Base-by-base conservation (phyloP, 2,797 vertebrate genomes). In the Corythornis leucogaster region DNA sequence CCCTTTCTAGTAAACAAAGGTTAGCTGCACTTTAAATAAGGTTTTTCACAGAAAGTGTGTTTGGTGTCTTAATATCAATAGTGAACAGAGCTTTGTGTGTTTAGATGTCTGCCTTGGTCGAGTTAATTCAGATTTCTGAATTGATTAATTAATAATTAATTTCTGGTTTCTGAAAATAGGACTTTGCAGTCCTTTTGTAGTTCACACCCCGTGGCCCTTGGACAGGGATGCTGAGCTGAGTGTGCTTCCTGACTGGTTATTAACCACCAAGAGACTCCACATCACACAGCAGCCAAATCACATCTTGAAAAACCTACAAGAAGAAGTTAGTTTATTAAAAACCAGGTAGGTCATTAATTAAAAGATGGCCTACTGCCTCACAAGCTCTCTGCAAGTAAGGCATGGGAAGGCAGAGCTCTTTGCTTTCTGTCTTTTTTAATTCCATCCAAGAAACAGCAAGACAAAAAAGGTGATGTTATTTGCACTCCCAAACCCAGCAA, bases 91-190 rank as follows among this genome's bases (percentile, higher is more conserved):
- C 24, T 54, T 54, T 80, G 30, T 40, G n/a, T 62, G 51, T 75
- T 87, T 55, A 78, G 8, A 26, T 20, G 15, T 50, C 64, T 80
- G 16, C 69, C 73, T 28, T 43, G 40, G 21, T 14, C 51, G 51
- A 86, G 18, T 46, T 54, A 82, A 85, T 40, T 61, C 61, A 70
- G 15, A 71, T 83, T 80, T 85, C 54, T 55, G 79, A 62, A 85
- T 88, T 30, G 88, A 85, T 70, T 40, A 70, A 86, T 70, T 48
- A 82, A 62, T 66, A 68, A 92, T 76, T 94, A 46, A 85, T 48
- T 74, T 50, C 17, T 38, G 7, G 46, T 62, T 71, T 89, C 70
- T 83, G 58, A 78, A 81, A 75, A 92, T 26, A 55, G 3, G 14
- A 63, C 58, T 87, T 70, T 38, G 26, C 31, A 46, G 8, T 61